Evolutionary conservation across 2,797 vertebrate species (phyloP).

Genomic region (Sebastolobus altivelis): DNA sequence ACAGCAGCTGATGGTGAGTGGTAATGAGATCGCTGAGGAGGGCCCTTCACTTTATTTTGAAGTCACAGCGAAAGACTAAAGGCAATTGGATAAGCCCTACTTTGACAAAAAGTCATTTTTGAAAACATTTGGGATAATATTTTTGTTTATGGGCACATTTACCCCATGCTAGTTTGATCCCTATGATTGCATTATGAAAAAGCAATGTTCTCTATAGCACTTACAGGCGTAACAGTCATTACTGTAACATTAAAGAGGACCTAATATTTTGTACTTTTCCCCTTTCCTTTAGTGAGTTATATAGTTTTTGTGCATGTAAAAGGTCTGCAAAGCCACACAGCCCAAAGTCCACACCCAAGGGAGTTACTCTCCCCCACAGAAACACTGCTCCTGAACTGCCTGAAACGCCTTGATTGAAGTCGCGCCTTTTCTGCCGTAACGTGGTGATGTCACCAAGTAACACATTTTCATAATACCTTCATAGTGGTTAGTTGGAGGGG

Average conservation of each 20-base stretch:
- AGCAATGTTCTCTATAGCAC: neutral
- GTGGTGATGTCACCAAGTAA: no score
- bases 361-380: no score
- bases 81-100: neutral
- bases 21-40: neutral
- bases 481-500: no score
- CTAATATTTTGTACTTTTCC: no score
- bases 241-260: neutral
- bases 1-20: neutral
- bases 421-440: no score
- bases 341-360: no score
- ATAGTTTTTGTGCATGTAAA: no score
- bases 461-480: no score
- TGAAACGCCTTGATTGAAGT: no score
- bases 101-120: conserved; percentile 1
- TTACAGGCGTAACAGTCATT: neutral
- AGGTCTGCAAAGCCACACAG: no score
- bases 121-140: neutral
- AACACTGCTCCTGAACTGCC: no score
- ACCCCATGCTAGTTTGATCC: neutral
- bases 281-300: no score
- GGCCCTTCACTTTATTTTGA: neutral
- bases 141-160: neutral
- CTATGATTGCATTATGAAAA: neutral
- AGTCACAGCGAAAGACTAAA: neutral